Evolutionary conservation across 2,113 vertebrate genomes (phyloP).

Genomic region (Boulengeromyrus knoepffleri): DNA sequence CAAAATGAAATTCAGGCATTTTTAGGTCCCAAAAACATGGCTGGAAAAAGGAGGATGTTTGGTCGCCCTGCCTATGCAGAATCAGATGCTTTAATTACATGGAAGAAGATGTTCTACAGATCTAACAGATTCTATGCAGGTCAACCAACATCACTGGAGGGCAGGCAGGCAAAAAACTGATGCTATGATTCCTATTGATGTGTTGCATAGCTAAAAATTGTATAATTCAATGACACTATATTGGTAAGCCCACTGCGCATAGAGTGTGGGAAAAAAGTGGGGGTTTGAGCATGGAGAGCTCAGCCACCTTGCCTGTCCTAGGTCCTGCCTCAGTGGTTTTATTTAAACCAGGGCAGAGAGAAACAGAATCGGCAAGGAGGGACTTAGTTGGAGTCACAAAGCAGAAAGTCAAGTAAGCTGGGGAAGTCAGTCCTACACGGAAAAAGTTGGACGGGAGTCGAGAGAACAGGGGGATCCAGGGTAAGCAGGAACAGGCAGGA

Average conservation of each 20-base stretch:
- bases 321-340: not conserved
- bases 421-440: not conserved
- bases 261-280: not conserved
- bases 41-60: not conserved
- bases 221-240: not conserved
- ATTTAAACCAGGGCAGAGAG: not conserved
- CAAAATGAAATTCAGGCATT: not conserved
- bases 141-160: not conserved
- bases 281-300: not conserved
- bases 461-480: not conserved
- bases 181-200: not conserved
- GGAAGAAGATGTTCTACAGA: not conserved
- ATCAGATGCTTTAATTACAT: not conserved
- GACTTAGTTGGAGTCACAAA: not conserved
- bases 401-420: not conserved
- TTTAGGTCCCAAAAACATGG: not conserved
- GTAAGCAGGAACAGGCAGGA: not conserved
- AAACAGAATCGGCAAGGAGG: not conserved
- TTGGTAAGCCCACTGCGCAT: not conserved
- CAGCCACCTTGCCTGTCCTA: not conserved
- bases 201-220: not conserved
- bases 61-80: not conserved
- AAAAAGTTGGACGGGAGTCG: not conserved
- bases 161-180: not conserved
- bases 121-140: not conserved